phyloP scores from a whole-genome alignment of 2,797 vertebrate genomes.

The Epinephelus malabaricus region DNA sequence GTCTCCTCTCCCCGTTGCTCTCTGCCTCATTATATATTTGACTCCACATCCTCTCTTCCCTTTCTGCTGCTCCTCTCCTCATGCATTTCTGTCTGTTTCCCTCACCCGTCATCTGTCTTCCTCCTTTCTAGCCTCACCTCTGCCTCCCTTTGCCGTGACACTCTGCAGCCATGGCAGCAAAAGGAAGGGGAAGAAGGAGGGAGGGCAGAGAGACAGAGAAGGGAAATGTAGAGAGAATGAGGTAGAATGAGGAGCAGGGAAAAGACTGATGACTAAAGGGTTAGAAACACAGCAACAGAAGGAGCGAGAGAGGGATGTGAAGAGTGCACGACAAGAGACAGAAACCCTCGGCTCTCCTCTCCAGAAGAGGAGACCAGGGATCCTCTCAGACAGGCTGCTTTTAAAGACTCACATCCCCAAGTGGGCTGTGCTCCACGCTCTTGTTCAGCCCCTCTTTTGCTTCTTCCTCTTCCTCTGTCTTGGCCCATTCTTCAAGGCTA shows the following conservation, averaged over 20 bases:
- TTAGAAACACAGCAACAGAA: background rate
- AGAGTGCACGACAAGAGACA: background rate
- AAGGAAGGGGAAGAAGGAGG: conserved; percentile 5
- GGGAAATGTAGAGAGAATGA: conserved; percentile 5
- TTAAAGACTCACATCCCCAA: conserved; percentile 45
- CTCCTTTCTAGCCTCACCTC: conserved; percentile 31
- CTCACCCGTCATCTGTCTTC: conserved; percentile 40
- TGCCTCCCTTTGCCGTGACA: conserved; percentile 29
- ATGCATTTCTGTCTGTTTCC: conserved; percentile 32
- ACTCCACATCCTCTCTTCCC: conserved; percentile 46
- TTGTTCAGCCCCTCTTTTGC: conserved; percentile 10
- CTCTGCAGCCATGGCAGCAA: conserved; percentile 44
- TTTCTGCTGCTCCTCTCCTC: conserved; percentile 13
- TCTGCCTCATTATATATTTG: conserved; percentile 66
- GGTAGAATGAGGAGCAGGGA: conserved; percentile 8
- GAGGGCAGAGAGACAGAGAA: conserved; percentile 3
- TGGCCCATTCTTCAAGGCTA: conserved; percentile 59
- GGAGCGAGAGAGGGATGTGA: conserved; percentile 9
- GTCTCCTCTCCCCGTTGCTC: conserved; percentile 11
- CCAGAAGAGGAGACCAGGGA: conserved; percentile 32
- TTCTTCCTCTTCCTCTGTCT: conserved; percentile 15
- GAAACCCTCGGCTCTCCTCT: conserved; percentile 19
- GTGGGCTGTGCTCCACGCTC: conserved; percentile 29
- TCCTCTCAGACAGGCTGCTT: conserved; percentile 33
- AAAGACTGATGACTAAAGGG: conserved; percentile 4